Evolutionary conservation across 2,113 vertebrate species (phyloP).

Genomic region (Synchiropus splendidus): DNA sequence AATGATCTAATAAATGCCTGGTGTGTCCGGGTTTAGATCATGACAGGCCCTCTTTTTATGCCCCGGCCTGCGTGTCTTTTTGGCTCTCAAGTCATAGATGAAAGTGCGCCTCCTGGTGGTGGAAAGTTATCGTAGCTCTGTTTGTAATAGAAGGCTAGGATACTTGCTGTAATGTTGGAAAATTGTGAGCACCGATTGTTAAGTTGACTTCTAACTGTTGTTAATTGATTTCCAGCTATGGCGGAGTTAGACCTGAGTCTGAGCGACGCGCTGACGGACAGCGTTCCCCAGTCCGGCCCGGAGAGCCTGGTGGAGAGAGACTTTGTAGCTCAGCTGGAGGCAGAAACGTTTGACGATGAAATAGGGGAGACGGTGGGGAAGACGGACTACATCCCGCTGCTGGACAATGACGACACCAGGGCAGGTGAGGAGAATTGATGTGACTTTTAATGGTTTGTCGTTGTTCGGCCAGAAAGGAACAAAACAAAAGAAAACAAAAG

Average conservation of each 20-base stretch:
- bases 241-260: slow-evolving; percentile 80
- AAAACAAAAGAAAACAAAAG: no score
- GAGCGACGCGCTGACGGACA: slow-evolving; percentile 81
- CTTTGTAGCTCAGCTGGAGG: slow-evolving; percentile 83
- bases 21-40: slow-evolving; percentile 6
- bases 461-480: no score
- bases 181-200: no score
- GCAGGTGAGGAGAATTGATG: slow-evolving; percentile 41
- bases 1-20: no score
- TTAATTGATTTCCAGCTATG: slow-evolving; percentile 45
- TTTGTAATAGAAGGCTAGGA: background rate
- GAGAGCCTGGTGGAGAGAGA: slow-evolving; percentile 77
- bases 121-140: background rate
- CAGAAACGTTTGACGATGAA: slow-evolving; percentile 80
- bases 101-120: slow-evolving; percentile 28
- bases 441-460: no score
- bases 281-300: slow-evolving; percentile 61
- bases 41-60: slow-evolving; percentile 3
- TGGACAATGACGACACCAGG: slow-evolving; percentile 69
- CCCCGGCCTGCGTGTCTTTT: background rate
- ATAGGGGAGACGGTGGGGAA: slow-evolving; percentile 88
- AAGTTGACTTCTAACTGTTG: background rate
- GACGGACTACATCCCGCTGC: slow-evolving; percentile 81
- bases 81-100: background rate
- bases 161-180: background rate